Conservation (phyloP, 1,140 invertebrate species). For the Bombus difficillimus region DNA sequence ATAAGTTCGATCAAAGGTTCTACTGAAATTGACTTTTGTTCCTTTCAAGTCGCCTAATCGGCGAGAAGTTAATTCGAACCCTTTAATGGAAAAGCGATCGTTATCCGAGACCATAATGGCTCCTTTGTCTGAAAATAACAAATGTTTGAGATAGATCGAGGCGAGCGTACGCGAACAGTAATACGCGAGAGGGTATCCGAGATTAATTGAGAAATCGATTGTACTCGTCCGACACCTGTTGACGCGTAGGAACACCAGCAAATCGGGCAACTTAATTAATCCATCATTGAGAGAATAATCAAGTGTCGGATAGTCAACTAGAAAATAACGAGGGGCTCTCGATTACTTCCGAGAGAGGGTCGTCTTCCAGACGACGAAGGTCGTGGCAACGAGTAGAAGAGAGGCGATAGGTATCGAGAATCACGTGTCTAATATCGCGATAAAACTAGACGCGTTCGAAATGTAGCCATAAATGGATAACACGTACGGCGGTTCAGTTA, state of each 20-base stretch:
- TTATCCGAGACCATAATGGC: background rate
- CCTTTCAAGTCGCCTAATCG: too few species aligned
- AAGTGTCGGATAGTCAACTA: constrained; percentile 39
- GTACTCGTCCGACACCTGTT: constrained; percentile 36
- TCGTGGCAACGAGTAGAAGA: background rate
- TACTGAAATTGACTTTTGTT: background rate
- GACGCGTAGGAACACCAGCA: background rate
- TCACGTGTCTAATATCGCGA: constrained; percentile 26
- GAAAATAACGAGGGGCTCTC: constrained; percentile 39
- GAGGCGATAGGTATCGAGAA: constrained; percentile 24
- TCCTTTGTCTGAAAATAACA: background rate
- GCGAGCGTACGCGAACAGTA: background rate
- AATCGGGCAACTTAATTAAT: constrained; percentile 44
- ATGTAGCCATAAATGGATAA: constrained; percentile 2
- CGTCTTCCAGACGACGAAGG: background rate
- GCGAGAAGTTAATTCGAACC: background rate
- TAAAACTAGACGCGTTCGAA: background rate
- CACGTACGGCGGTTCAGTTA: background rate
- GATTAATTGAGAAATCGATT: constrained; percentile 37
- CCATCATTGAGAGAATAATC: constrained; percentile 44
- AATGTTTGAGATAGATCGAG: constrained; percentile 14
- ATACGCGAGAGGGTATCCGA: background rate
- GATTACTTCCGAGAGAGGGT: constrained; percentile 48
- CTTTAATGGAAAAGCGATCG: background rate
- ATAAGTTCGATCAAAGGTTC: background rate